phyloP scores from a whole-genome alignment of 2,888 invertebrate species.

The Drosophila infuscata region DNA sequence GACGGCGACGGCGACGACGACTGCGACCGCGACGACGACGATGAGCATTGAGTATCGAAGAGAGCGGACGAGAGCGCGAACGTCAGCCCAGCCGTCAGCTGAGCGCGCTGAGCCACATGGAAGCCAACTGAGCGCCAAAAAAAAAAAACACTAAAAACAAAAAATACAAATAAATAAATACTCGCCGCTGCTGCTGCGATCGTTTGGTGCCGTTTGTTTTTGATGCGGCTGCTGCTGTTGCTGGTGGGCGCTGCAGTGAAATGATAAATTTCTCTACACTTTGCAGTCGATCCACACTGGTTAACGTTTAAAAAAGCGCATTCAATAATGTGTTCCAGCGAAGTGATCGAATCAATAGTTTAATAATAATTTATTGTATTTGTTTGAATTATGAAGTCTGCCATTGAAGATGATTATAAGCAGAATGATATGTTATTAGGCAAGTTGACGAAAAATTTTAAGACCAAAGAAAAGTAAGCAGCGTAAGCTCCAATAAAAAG shows the following conservation, averaged over 20 bases:
- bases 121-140: constrained; percentile 58
- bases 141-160: constrained; percentile 13
- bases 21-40: constrained; percentile 31
- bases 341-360: neutral
- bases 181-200: constrained; percentile 39
- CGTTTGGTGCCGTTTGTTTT: constrained; percentile 37
- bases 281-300: constrained; percentile 61
- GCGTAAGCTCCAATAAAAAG: neutral
- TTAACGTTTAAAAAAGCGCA: neutral
- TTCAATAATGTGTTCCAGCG: neutral
- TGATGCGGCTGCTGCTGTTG: constrained; percentile 23
- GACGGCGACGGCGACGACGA: constrained; percentile 15
- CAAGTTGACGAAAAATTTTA: neutral
- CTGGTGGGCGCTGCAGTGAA: constrained; percentile 67
- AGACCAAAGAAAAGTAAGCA: neutral
- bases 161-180: constrained; percentile 39
- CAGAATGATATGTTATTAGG: neutral
- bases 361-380: neutral
- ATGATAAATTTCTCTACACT: constrained; percentile 83
- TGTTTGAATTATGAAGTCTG: neutral
- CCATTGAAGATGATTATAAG: neutral
- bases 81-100: constrained; percentile 44
- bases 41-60: constrained; percentile 57
- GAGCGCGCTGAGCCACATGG: constrained; percentile 58
- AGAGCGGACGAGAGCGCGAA: constrained; percentile 52